Evolutionary conservation across 2,888 invertebrate species (phyloP).

Genomic region (Catocala fraxini): DNA sequence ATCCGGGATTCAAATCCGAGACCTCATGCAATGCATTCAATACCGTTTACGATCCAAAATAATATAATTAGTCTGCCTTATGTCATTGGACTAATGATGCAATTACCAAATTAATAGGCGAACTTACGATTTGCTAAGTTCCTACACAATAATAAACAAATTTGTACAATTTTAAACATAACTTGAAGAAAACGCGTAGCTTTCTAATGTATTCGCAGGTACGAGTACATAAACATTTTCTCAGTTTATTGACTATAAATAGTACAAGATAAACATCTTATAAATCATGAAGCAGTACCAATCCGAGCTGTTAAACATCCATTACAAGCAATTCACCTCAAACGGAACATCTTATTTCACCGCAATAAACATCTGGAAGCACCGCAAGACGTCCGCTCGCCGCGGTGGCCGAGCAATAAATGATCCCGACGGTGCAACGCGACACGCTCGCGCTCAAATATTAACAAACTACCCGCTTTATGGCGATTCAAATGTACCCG

Average conservation of each 20-base stretch:
- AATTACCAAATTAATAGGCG: too few species aligned
- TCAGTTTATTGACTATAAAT: neutral
- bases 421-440: constrained; percentile 64
- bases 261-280: neutral
- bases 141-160: too few species aligned
- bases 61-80: too few species aligned
- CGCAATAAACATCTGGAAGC: constrained; percentile 65
- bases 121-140: too few species aligned
- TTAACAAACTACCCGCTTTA: constrained; percentile 81
- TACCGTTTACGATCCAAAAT: too few species aligned
- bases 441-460: constrained; percentile 78
- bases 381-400: constrained; percentile 67
- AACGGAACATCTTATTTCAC: constrained; percentile 38
- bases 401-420: constrained; percentile 68
- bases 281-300: constrained; percentile 11
- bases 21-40: too few species aligned
- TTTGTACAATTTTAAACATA: too few species aligned
- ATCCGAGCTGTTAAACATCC: constrained; percentile 25
- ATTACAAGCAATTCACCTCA: constrained; percentile 33
- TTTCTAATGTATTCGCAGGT: too few species aligned
- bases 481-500: constrained; percentile 70
- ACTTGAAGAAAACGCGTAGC: too few species aligned
- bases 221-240: neutral
- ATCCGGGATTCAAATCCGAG: too few species aligned
- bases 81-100: too few species aligned